Percentiles rank a stretch among this genome's conserved stretches.
Conservation (phyloP, 2,888 invertebrate species). For the Augochlorella aurata region DNA sequence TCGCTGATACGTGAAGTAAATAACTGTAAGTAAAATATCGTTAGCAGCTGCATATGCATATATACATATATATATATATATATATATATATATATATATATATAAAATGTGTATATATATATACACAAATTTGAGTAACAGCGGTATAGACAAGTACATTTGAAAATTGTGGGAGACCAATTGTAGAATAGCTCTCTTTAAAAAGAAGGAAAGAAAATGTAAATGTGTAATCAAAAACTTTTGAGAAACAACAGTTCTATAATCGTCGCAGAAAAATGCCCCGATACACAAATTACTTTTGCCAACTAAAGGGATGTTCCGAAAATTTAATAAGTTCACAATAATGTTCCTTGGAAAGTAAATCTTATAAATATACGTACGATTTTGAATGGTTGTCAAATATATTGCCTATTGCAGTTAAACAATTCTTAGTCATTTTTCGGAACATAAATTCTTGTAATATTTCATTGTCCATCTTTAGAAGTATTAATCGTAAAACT, state of each 20-base stretch:
- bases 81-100: constrained; percentile 33
- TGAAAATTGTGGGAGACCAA: constrained; percentile 64
- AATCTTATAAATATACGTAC: constrained; percentile 43
- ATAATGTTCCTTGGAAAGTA: constrained; percentile 36
- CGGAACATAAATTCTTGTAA: constrained; percentile 15
- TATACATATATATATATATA: constrained; percentile 36
- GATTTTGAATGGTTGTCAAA: constrained; percentile 41
- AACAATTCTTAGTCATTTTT: constrained; percentile 1
- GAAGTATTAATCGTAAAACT: background rate
- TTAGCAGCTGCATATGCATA: constrained; percentile 58
- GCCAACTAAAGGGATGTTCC: constrained; percentile 23
- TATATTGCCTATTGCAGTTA: background rate
- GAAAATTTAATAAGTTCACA: constrained; percentile 22
- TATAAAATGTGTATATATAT: constrained; percentile 40
- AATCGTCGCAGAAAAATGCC: constrained; percentile 22
- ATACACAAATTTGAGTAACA: constrained; percentile 49
- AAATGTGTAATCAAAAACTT: constrained; percentile 61
- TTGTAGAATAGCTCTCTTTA: constrained; percentile 62
- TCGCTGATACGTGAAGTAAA: constrained; percentile 60
- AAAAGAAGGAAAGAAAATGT: constrained; percentile 46
- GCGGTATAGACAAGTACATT: constrained; percentile 59
- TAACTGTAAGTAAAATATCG: constrained; percentile 68
- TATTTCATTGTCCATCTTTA: background rate
- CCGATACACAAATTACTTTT: constrained; percentile 19
- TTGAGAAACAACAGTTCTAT: constrained; percentile 32